phyloP scores from a whole-genome alignment of 2,797 vertebrate genomes.

The Lindbergichthys nudifrons region DNA sequence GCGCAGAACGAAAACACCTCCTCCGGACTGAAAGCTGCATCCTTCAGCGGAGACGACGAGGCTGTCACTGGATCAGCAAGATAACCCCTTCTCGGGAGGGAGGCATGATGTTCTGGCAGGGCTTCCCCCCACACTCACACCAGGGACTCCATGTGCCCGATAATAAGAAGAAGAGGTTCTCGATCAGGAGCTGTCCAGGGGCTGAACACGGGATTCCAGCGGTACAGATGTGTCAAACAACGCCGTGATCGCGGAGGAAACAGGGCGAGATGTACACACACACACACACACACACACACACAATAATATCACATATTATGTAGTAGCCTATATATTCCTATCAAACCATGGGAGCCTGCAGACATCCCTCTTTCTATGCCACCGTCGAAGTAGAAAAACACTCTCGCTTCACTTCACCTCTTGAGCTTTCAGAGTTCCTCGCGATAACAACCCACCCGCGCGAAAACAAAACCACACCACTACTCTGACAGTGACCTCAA shows the following conservation, averaged over 20 bases:
- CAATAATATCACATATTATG: neutral
- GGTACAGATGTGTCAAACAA: slow-evolving; percentile 61
- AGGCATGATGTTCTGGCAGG: slow-evolving; percentile 68
- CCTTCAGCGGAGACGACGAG: slow-evolving; percentile 71
- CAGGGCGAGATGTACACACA: neutral
- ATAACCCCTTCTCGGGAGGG: slow-evolving; percentile 61
- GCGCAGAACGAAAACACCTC: slow-evolving; percentile 72
- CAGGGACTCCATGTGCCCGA: slow-evolving; percentile 78
- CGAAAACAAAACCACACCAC: slow-evolving; percentile 10
- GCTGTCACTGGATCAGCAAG: slow-evolving; percentile 64
- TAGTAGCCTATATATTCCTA: neutral
- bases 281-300: neutral
- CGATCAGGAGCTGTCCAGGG: slow-evolving; percentile 82
- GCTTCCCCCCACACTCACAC: slow-evolving; percentile 80
- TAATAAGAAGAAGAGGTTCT: slow-evolving; percentile 35
- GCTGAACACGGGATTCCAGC: slow-evolving; percentile 76
- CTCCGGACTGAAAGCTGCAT: slow-evolving; percentile 81
- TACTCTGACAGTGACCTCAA: slow-evolving; percentile 38
- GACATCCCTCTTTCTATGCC: slow-evolving; percentile 56
- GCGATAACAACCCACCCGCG: slow-evolving; percentile 76
- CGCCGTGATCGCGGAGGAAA: slow-evolving; percentile 13
- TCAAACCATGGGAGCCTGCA: slow-evolving; percentile 26
- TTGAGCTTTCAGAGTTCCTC: slow-evolving; percentile 75
- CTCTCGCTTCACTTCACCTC: slow-evolving; percentile 75
- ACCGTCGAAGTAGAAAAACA: slow-evolving; percentile 71